Conservation (phyloP, 2,888 invertebrate species). For the Eudemis profundana region DNA sequence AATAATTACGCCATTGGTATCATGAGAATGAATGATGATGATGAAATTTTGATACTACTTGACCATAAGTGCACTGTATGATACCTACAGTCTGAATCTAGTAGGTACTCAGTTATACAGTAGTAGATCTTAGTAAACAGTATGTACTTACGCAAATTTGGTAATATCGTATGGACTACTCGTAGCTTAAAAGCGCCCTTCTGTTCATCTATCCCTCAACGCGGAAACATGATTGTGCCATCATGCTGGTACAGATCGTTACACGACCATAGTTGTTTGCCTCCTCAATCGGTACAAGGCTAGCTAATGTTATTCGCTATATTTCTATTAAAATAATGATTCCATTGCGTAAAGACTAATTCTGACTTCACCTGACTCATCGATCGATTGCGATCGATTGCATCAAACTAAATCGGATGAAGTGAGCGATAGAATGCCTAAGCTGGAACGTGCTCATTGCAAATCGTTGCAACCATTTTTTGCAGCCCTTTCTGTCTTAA, state of each 20-base stretch:
- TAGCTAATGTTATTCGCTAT: constrained; percentile 50
- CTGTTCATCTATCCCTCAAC: background rate
- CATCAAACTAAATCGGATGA: constrained; percentile 25
- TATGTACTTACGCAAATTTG: too few species aligned
- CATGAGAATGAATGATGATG: too few species aligned
- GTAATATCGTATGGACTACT: background rate
- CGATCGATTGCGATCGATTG: constrained; percentile 25
- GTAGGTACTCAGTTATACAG: too few species aligned
- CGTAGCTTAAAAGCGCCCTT: background rate
- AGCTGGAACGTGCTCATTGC: background rate
- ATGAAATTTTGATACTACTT: too few species aligned
- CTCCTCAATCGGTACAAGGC: constrained; percentile 53
- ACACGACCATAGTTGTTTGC: constrained; percentile 19
- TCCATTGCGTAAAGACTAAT: constrained; percentile 30
- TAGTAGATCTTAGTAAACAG: too few species aligned
- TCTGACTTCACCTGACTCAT: constrained; percentile 21
- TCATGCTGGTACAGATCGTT: constrained; percentile 3
- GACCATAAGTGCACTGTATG: too few species aligned
- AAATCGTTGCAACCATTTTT: background rate
- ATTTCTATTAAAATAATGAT: constrained; percentile 37
- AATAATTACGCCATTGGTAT: too few species aligned
- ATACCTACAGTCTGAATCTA: too few species aligned
- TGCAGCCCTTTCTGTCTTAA: background rate
- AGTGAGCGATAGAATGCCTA: constrained; percentile 7
- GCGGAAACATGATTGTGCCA: constrained; percentile 32